Evolutionary conservation across 2,113 vertebrate genomes (phyloP), one percentile per base, ranked within the genome.

Genomic region (Galeopterus variegatus): DNA sequence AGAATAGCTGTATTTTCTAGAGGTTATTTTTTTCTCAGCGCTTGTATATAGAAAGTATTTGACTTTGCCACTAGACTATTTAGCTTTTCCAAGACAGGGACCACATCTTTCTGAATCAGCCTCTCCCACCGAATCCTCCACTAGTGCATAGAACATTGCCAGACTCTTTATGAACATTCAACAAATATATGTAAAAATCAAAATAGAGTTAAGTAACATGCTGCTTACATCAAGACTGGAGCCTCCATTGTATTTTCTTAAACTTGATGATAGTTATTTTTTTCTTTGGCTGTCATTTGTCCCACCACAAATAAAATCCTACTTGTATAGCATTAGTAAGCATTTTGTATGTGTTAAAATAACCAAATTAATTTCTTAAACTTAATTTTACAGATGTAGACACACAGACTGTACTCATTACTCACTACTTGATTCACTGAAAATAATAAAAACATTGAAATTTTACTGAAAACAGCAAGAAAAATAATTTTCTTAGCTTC

Each of bases 401-500:
- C 36, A 90, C 58, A n/a, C 11, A 77, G 58, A 50, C 26, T 62
- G 1, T 41, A 33, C 12, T 75, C 1, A 75, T 62, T 58, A 45
- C 7, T 82, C 19, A 77, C 28, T 85, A 33, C 2, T 56, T 81
- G 50, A 82, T 52, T 95, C 60, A 60, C 41, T 17, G 6, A 88
- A 90, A 94, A 73, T 79, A 67, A 93, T 83, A 58, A 85, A 67
- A 41, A 58, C 1, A n/a, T 56, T 69, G 70, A 93, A 80, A 45
- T 33, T 58, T 54, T 65, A 90, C 17, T 50, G 65, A 60, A 90
- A 88, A 85, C 2, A 10, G 31, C 75, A 81, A 86, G n/a, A 93
- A 95, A 94, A 90, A 72, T 82, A 15, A 62, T 88, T 92, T 92
- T 80, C 23, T 77, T 86, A 36, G 23, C 10, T 50, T 81, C 48